Conservation (phyloP, 2,888 invertebrate genomes). For the Argyra leucocephala region DNA sequence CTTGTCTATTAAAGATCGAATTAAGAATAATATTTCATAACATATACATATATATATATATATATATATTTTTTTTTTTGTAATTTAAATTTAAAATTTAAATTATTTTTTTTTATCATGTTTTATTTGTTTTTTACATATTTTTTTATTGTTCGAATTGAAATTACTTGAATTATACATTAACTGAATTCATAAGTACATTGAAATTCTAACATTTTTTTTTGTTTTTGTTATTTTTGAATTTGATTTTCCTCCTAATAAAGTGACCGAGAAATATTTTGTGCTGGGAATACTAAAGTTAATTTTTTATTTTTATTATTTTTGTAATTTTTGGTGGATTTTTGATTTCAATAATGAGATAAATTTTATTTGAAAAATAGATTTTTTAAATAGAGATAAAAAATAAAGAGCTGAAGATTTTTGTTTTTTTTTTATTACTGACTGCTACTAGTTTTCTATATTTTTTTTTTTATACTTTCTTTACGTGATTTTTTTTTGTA, state of each 20-base stretch:
- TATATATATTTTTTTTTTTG: no score
- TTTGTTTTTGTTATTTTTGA: background rate
- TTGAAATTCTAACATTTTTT: background rate
- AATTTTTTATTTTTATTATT: background rate
- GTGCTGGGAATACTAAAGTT: background rate
- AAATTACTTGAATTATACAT: background rate
- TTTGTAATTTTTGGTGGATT: no score
- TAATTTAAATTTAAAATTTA: no score
- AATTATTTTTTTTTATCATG: no score
- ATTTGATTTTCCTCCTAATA: slow-evolving; percentile 4
- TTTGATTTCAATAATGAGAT: slow-evolving; percentile 1
- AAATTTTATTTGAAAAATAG: background rate
- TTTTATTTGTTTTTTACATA: background rate
- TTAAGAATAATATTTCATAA: background rate
- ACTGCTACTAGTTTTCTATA: background rate
- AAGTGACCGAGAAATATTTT: background rate
- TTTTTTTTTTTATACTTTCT: background rate
- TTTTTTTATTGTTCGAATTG: background rate
- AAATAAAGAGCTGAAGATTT: background rate
- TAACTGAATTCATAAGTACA: background rate
- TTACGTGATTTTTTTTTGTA: background rate
- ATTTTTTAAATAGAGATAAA: background rate
- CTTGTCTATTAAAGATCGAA: background rate
- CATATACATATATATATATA: no score
- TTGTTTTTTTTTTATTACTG: background rate